phyloP scores from a whole-genome alignment of 2,113 vertebrate genomes.

The Dicentrarchus labrax region DNA sequence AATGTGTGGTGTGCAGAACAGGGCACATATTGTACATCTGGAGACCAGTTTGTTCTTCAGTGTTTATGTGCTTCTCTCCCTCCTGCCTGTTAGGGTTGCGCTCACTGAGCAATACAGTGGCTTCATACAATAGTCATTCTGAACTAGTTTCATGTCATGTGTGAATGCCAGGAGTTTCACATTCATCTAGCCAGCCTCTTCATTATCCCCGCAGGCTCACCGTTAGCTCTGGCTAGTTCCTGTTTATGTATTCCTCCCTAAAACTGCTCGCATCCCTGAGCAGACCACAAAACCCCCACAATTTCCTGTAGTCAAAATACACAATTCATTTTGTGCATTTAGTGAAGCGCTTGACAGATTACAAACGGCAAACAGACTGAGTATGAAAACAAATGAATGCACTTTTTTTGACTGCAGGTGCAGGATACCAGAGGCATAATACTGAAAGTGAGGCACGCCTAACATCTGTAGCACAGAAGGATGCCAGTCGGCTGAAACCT shows the following conservation, averaged over 20 bases:
- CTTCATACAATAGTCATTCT: conserved; percentile 35
- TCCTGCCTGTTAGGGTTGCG: conserved; percentile 40
- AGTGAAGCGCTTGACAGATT: not conserved
- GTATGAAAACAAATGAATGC: not conserved
- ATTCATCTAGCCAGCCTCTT: conserved; percentile 20
- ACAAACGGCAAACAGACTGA: not conserved
- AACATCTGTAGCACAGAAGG: conserved; percentile 43
- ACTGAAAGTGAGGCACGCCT: conserved; percentile 43
- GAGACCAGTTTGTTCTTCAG: conserved; percentile 3
- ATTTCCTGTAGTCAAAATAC: conserved; percentile 48
- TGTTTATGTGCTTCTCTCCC: conserved; percentile 56
- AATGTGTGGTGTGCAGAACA: conserved; percentile 16
- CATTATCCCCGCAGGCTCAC: conserved; percentile 17
- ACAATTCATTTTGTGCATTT: conserved; percentile 25
- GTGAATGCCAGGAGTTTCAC: conserved; percentile 44
- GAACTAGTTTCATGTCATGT: conserved; percentile 17
- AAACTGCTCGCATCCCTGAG: conserved; percentile 45
- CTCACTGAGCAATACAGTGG: conserved; percentile 18
- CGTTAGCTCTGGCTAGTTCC: conserved; percentile 51
- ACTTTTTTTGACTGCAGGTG: conserved; percentile 14
- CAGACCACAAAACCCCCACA: conserved; percentile 37
- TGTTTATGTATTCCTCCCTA: conserved; percentile 68
- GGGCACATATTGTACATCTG: conserved; percentile 17
- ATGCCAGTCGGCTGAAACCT: conserved; percentile 1
- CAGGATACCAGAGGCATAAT: not conserved